These are phyloP conservation scores for Ciconia stormi DNA, from an alignment of 2,113 vertebrate genomes.

Conservation along the genomic window DNA sequence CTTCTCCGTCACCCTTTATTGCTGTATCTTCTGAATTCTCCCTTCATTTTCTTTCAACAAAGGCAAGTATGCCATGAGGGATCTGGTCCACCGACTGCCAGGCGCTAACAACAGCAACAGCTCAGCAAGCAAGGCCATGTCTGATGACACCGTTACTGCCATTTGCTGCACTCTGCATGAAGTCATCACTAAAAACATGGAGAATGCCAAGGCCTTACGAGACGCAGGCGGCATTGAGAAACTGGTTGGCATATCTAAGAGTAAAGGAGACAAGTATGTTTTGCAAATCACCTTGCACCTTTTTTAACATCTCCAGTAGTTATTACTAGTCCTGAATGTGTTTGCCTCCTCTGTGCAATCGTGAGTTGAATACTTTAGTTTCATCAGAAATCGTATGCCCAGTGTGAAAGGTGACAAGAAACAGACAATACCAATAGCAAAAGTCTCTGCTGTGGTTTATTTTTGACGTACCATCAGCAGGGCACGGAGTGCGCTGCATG, in stretches of 20 bases:
- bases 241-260: constrained; percentile 95
- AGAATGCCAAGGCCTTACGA: constrained; percentile 98
- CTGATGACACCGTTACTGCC: constrained; percentile 95
- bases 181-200: constrained; percentile 99
- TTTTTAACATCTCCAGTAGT: constrained; percentile 13
- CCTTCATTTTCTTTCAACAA: constrained; percentile 59
- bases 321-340: background rate
- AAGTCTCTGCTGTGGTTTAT: background rate
- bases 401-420: background rate
- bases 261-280: constrained; percentile 99
- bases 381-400: background rate
- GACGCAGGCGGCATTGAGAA: constrained; percentile 97
- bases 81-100: constrained; percentile 94
- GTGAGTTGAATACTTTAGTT: background rate
- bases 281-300: background rate
- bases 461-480: background rate
- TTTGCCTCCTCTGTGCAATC: background rate
- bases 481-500: background rate
- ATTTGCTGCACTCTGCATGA: constrained; percentile 98
- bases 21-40: constrained; percentile 38
- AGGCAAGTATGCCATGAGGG: constrained; percentile 99
- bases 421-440: background rate
- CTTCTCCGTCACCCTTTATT: background rate
- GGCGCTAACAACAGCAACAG: constrained; percentile 87
- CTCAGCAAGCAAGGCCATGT: constrained; percentile 91